Base-by-base conservation (phyloP, 2,797 vertebrate genomes). In the Chelon labrosus region DNA sequence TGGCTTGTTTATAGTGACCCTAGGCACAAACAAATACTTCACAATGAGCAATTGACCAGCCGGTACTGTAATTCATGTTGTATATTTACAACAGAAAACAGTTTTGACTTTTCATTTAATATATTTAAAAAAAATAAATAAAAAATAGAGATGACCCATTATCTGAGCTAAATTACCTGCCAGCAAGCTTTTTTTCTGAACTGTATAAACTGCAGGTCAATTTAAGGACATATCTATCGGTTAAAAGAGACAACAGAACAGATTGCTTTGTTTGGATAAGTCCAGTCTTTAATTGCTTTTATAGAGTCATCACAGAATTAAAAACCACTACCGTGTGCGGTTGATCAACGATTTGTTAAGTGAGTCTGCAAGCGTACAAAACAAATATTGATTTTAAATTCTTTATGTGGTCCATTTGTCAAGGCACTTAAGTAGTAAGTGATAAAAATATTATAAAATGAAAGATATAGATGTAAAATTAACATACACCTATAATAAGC, bases 281-380 rank as follows among this genome's bases (percentile, higher is more conserved):
- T 27, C 27, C 51, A 27, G 14, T 47, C 51, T 31, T 27, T 53
- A 27, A 53, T 53, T 53, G 22, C 22, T 31, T 27, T 53, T 14
- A 25, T 14, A 20, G 50, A 12, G 51, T 53, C 51, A 17, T 53
- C 25, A 31, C 25, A 14, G 17, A 25, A 31, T 53, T 25, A 53
- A 53, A 31, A 35, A 53, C 51, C 31, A 53, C 25, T 31, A 10
- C 13, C 27, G 20, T 12, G 25, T 27, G 1, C 62, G 27, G n/a
- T 53, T 46, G 69, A 73, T 69, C 74, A 70, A 65, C 57, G 50
- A 44, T 17, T 46, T 19, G 27, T 37, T 59, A 50, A 44, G 42
- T 60, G 60, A 69, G 46, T 20, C 16, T 47, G 44, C 9, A 10
- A 10, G 44, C 7, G 17, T 10, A 3, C 17, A 10, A n/a, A 44